Evolutionary conservation across 2,797 vertebrate genomes (phyloP).

Genomic region (Xenentodon cancila): DNA sequence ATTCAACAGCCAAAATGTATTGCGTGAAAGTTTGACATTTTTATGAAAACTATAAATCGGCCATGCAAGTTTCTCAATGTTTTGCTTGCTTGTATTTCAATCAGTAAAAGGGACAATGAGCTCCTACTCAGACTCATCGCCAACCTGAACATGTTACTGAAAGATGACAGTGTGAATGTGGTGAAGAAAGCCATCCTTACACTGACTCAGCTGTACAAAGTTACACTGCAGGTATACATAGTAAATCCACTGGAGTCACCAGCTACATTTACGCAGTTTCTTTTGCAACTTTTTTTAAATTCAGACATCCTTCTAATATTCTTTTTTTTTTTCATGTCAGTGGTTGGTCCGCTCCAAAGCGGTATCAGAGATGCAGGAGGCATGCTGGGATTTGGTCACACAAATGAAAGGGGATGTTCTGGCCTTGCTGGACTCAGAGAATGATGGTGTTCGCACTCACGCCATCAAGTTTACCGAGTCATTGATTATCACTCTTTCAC

Average conservation of each 20-base stretch:
- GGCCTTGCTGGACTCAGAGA: conserved; percentile 91
- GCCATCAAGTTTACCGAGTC: conserved; percentile 96
- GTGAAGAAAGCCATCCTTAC: conserved; percentile 95
- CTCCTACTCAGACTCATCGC: conserved; percentile 91
- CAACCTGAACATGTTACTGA: conserved; percentile 94
- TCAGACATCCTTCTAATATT: neutral
- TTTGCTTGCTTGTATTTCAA: conserved; percentile 3
- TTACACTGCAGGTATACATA: conserved; percentile 88
- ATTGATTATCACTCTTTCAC: conserved; percentile 91
- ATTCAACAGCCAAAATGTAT: neutral
- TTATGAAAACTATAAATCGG: neutral
- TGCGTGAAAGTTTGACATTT: neutral
- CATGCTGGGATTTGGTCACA: conserved; percentile 94
- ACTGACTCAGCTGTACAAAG: conserved; percentile 94
- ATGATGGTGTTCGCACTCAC: conserved; percentile 94
- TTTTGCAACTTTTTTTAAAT: neutral
- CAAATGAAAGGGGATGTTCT: conserved; percentile 93
- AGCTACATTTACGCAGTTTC: neutral
- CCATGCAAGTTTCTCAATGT: neutral
- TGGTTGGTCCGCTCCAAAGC: conserved; percentile 91
- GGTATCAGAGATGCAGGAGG: conserved; percentile 90
- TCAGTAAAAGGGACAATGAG: conserved; percentile 93
- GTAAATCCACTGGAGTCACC: too few relatives aligned
- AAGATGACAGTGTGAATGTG: conserved; percentile 95
- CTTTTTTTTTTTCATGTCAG: conserved; percentile 62